Percentiles rank a stretch among this genome's conserved stretches.
Evolutionary conservation across 2,113 vertebrate genomes (phyloP).

Genomic region (Hyperoodon ampullatus): DNA sequence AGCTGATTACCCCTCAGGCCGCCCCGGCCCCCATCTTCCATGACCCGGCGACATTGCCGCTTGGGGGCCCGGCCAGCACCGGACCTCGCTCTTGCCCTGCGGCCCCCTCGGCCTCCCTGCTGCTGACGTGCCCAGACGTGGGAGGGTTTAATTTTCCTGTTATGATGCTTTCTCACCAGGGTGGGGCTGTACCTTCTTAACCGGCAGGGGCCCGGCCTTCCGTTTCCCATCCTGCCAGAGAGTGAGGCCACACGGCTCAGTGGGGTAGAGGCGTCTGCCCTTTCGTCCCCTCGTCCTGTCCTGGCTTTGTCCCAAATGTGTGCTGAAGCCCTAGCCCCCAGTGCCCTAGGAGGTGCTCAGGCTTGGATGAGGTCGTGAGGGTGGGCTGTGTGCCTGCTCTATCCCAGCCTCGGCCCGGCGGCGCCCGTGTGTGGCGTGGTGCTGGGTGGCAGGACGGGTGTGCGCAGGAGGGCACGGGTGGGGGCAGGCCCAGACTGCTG

Average conservation of each 20-base stretch:
- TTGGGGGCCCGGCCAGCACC: rapidly evolving
- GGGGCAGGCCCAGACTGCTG: background rate
- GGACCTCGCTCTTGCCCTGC: rapidly evolving
- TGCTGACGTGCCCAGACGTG: background rate
- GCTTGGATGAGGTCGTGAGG: background rate
- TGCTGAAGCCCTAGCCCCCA: background rate
- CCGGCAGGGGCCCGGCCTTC: background rate
- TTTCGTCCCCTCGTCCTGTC: background rate
- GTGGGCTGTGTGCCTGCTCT: background rate
- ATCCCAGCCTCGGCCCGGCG: background rate
- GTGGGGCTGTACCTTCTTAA: background rate
- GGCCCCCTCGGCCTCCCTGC: background rate
- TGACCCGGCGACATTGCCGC: rapidly evolving
- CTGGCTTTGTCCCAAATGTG: background rate
- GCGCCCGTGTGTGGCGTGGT: background rate
- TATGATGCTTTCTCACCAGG: background rate
- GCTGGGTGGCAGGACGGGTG: rapidly evolving
- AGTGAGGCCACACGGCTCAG: background rate
- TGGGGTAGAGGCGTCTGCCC: background rate
- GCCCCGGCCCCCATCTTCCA: background rate
- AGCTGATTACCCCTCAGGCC: background rate
- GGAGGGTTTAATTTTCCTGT: background rate
- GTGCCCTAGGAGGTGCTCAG: background rate
- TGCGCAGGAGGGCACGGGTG: background rate
- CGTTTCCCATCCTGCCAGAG: background rate